Conservation (phyloP, 2,888 invertebrate genomes). For the Desoria tigrina region DNA sequence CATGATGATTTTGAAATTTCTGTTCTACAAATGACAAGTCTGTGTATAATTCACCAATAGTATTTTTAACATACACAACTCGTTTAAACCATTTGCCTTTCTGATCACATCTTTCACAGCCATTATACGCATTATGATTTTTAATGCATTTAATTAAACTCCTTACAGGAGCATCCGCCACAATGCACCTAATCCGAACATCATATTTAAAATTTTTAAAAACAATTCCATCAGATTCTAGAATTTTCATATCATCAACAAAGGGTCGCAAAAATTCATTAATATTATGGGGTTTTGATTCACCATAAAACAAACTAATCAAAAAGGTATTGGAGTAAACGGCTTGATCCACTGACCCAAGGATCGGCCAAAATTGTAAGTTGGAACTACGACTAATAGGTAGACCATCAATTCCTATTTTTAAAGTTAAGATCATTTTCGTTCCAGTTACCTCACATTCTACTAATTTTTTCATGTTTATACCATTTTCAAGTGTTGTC, state of each 20-base stretch:
- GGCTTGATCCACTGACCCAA: slow-evolving; percentile 10
- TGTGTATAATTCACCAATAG: background rate
- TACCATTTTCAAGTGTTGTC: slow-evolving; percentile 6
- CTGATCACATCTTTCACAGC: slow-evolving; percentile 14
- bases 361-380: slow-evolving; percentile 34
- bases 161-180: slow-evolving; percentile 38
- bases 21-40: slow-evolving; percentile 30
- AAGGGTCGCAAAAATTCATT: slow-evolving; percentile 22
- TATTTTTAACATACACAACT: background rate
- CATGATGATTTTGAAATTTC: slow-evolving; percentile 34
- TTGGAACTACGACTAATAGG: slow-evolving; percentile 27
- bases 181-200: background rate
- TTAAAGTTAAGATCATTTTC: slow-evolving; percentile 11
- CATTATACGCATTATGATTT: too few relatives aligned
- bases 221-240: slow-evolving; percentile 21
- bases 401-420: slow-evolving; percentile 31
- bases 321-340: background rate
- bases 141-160: too few relatives aligned
- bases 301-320: slow-evolving; percentile 18
- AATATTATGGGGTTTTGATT: slow-evolving; percentile 15
- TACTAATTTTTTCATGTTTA: too few relatives aligned
- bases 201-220: background rate
- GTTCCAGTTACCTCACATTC: too few relatives aligned
- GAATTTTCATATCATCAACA: slow-evolving; percentile 12
- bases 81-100: slow-evolving; percentile 13